phyloP scores from a whole-genome alignment of 64 coral and sea anemone species.

The Stichodactyla helianthus region DNA sequence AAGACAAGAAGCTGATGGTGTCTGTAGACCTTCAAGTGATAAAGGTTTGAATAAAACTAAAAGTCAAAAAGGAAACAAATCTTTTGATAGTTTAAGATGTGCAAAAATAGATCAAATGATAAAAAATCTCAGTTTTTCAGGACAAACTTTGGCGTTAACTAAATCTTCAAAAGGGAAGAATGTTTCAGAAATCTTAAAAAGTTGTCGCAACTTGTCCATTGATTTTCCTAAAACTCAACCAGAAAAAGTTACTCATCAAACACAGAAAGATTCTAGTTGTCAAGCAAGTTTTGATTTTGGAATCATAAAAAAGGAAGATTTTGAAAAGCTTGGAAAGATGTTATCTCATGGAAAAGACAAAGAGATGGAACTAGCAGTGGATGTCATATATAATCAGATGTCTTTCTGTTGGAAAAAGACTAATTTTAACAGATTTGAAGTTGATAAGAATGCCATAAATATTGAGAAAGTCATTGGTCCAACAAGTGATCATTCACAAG shows the following conservation, averaged over 20 bases:
- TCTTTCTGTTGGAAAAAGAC: constrained; percentile 12
- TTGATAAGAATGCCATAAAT: constrained; percentile 36
- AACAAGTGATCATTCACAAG: constrained; percentile 19
- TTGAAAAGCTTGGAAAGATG: constrained; percentile 1
- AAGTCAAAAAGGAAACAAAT: not conserved
- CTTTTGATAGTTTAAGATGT: not conserved
- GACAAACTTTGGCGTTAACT: not conserved
- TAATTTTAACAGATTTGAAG: constrained; percentile 13
- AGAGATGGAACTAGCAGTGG: constrained; percentile 54
- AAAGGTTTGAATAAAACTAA: not conserved
- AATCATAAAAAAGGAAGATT: not conserved
- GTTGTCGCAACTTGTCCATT: not conserved
- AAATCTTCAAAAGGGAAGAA: not conserved
- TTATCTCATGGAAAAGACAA: constrained; percentile 54
- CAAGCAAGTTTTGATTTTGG: not conserved
- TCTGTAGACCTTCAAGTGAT: not conserved
- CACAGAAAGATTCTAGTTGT: not conserved
- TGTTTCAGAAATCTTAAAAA: constrained; percentile 6
- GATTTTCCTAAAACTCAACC: not conserved
- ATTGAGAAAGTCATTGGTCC: constrained; percentile 36
- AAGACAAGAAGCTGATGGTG: not conserved
- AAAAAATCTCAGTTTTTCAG: not conserved
- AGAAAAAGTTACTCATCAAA: not conserved
- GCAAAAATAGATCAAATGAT: not conserved
- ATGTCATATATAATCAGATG: constrained; percentile 26